These are phyloP conservation scores for Mobula hypostoma DNA, from an alignment of 2,113 vertebrate genomes.

Conservation along the genomic window DNA sequence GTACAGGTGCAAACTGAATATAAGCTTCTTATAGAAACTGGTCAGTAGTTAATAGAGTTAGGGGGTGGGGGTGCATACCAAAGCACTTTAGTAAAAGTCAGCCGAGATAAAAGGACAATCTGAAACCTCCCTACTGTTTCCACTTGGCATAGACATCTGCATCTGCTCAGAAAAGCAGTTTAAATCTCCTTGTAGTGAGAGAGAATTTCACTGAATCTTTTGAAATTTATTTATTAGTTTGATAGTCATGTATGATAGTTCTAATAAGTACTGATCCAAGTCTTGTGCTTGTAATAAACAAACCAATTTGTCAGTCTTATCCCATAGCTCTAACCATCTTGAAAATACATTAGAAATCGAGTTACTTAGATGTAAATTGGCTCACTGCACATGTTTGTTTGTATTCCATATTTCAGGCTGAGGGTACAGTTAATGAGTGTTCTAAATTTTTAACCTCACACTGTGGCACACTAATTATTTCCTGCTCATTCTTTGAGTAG, in stretches of 20 bases:
- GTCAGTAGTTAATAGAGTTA: not conserved
- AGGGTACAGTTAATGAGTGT: not conserved
- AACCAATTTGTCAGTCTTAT: not conserved
- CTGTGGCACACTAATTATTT: slow-evolving; percentile 13
- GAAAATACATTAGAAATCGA: not conserved
- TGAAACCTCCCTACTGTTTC: not conserved
- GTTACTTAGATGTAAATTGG: not conserved
- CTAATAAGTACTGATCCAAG: not conserved
- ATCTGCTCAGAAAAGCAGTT: not conserved
- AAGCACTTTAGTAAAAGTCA: not conserved
- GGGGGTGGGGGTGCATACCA: not conserved
- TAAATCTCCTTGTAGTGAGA: not conserved
- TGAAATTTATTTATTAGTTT: not conserved
- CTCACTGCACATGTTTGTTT: not conserved
- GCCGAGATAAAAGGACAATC: not conserved
- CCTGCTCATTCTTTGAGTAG: not conserved
- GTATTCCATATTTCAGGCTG: not conserved
- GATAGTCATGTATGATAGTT: not conserved
- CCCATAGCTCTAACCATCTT: not conserved
- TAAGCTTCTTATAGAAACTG: slow-evolving; percentile 24
- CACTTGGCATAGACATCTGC: not conserved
- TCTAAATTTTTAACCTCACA: not conserved
- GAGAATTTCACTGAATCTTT: not conserved
- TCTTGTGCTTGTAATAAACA: not conserved
- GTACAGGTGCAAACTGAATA: not conserved